Conservation (phyloP, 2,888 invertebrate genomes). For the Vesta saturnalis region DNA sequence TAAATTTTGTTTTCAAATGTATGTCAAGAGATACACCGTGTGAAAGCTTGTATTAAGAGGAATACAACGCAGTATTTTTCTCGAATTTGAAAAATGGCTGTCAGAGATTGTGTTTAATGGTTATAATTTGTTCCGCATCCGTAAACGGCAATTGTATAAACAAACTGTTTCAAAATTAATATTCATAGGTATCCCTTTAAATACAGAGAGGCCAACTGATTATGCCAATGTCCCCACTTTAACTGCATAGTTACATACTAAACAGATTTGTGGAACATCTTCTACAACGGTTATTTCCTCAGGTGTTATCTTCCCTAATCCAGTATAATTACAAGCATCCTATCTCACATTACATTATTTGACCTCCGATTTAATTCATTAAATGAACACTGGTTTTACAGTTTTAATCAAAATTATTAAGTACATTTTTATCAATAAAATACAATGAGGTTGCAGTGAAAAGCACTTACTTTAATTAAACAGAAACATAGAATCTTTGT, state of each 20-base stretch:
- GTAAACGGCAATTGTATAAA: constrained; percentile 35
- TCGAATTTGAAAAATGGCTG: constrained; percentile 37
- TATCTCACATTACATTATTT: constrained; percentile 16
- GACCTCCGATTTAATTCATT: constrained; percentile 15
- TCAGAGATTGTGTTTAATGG: constrained; percentile 26
- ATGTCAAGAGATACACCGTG: too few species aligned
- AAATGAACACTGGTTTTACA: constrained; percentile 3
- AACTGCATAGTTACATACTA: constrained; percentile 34
- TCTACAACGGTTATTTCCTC: constrained; percentile 40
- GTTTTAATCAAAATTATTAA: not conserved
- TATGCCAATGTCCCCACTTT: constrained; percentile 43
- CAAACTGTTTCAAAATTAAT: constrained; percentile 35
- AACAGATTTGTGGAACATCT: constrained; percentile 31
- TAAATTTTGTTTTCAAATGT: too few species aligned
- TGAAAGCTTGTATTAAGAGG: too few species aligned
- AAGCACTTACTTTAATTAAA: constrained; percentile 27
- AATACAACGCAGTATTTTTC: too few species aligned
- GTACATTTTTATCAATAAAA: not conserved
- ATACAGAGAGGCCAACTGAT: constrained; percentile 38
- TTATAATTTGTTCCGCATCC: constrained; percentile 39
- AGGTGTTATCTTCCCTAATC: constrained; percentile 28
- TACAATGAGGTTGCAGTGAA: not conserved
- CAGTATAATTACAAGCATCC: constrained; percentile 33
- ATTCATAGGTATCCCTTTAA: constrained; percentile 36
- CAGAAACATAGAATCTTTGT: not conserved